Evolutionary conservation across 2,797 vertebrate genomes (phyloP), one percentile per base, ranked within the genome.

Genomic region (Nannoperca australis): DNA sequence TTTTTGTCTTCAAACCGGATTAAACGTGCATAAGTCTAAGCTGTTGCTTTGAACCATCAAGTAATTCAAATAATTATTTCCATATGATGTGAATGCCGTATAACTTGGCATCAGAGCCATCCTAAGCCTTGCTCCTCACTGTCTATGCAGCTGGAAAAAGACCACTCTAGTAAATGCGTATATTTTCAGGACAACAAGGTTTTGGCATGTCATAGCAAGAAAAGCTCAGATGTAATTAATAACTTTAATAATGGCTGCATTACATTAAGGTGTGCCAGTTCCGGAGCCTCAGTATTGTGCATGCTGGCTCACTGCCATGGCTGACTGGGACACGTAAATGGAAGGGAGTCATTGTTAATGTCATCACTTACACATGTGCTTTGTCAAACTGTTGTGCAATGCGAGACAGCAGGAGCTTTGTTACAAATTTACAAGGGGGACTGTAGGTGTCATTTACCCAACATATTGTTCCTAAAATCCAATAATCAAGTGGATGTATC

Each of bases 11-110:
- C 40, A 59, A 56, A 78, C 50, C 24, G 59, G 38, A 63, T 50
- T 64, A 59, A 79, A 66, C 44, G 59, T 59, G 44, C 27, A 22
- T 36, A 30, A 27, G 42, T 82, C 4, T 63, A 73, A 79, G 50
- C 20, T 7, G 27, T 38, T 42, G 27, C 45, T 61, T 59, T 40
- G 10, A 66, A 63, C 13, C 3, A 73, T 70, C 17, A 78, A 44
- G 9, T 9, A 70, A 40, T 61, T 34, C 18, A 4, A 62, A 22
- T 70, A 69, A 73, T 70, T 45, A 76, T 71, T 85, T 56, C 63
- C 54, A 70, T 63, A 45, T 45, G 49, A 54, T 44, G 30, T 3
- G 38, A 64, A 55, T 22, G 58, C 22, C 69, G 30, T 34, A 24
- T 45, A 38, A 50, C 24, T 18, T n/a, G 8, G 27, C 20, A 53